phyloP scores from a whole-genome alignment of 2,113 vertebrate genomes.

The Crotalus viridis region DNA sequence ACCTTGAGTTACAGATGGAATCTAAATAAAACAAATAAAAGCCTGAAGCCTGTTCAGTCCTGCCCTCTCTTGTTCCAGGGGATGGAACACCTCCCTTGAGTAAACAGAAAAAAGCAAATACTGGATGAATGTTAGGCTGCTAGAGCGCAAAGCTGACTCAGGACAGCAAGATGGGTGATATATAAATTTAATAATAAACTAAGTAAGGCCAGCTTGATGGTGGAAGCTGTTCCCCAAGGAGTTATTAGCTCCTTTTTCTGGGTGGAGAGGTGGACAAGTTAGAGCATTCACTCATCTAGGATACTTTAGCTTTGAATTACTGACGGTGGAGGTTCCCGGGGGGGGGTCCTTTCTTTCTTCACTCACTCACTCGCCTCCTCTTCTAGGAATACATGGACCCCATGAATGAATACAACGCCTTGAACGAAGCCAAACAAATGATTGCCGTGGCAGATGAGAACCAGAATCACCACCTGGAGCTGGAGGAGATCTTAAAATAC shows the following conservation, averaged over 20 bases:
- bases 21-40: too few relatives aligned
- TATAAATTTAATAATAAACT: neutral
- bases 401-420: constrained; percentile 95
- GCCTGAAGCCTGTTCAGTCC: neutral
- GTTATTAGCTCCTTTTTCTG: neutral
- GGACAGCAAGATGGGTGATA: too few relatives aligned
- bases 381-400: constrained; percentile 95
- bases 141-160: too few relatives aligned
- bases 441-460: constrained; percentile 97
- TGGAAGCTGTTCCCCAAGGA: neutral
- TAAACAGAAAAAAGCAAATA: neutral
- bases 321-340: accelerated
- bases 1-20: too few relatives aligned
- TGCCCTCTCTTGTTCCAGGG: neutral
- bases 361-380: neutral
- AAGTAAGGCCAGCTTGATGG: neutral
- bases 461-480: constrained; percentile 88
- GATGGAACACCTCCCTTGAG: neutral
- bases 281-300: too few relatives aligned
- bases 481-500: constrained; percentile 93
- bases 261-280: neutral
- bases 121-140: neutral
- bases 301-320: neutral
- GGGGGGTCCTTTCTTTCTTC: neutral
- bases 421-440: constrained; percentile 98